Conservation (phyloP, 1,140 invertebrate species). For the Brachionus asplanchnoidis region DNA sequence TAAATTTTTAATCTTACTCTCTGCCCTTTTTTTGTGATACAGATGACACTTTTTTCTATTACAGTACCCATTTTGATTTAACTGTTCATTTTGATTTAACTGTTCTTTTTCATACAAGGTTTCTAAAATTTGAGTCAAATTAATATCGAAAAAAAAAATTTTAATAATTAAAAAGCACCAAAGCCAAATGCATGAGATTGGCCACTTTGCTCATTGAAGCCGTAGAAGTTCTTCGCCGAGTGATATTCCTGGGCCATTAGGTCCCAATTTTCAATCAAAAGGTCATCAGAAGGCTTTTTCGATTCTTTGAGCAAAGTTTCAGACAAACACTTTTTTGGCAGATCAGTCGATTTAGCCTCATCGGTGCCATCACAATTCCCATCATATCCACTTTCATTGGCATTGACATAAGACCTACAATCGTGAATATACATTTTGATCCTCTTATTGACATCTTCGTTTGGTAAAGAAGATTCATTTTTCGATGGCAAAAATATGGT, state of each 20-base stretch:
- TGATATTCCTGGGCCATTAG: neutral
- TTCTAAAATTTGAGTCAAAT: neutral
- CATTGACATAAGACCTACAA: neutral
- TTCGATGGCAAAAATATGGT: neutral
- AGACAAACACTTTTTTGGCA: neutral
- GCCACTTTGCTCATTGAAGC: conserved; percentile 12
- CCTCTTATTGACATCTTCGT: neutral
- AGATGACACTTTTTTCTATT: neutral
- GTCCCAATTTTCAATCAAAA: conserved; percentile 7
- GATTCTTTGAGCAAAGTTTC: neutral
- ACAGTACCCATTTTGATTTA: neutral
- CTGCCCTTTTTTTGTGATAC: neutral
- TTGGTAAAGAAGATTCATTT: neutral
- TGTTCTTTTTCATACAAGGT: conserved; percentile 14
- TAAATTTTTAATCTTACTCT: neutral
- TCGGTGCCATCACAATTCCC: neutral
- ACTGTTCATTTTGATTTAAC: neutral
- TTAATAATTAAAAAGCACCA: neutral
- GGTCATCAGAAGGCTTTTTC: neutral
- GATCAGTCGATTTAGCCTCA: neutral
- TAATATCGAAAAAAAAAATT: neutral
- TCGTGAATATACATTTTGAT: neutral
- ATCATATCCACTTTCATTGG: neutral
- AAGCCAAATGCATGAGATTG: neutral
- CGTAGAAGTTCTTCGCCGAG: conserved; percentile 12